Base-by-base conservation (phyloP, 2,888 invertebrate species). In the Oithona nana region DNA sequence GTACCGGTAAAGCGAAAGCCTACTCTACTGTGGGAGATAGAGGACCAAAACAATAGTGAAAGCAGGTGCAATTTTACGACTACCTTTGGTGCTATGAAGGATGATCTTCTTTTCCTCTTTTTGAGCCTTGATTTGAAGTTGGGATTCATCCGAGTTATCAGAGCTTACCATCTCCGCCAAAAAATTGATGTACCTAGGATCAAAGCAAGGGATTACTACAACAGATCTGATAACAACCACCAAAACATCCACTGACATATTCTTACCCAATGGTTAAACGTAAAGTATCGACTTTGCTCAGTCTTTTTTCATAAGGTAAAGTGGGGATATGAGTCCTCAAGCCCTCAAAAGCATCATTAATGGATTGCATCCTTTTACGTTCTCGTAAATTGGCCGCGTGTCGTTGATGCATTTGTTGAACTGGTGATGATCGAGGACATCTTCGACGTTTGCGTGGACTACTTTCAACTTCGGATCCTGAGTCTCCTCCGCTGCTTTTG, bases 341-440 rank as follows among this genome's bases (percentile, higher is more conserved):
- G 24, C 77, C 92, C 73, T 94, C 93, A 74, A 95, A 95, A 0
- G 94, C 94, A 70, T 94, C 92, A 75, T 95, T 95, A 70, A 95
- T 95, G 65, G 87, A 88, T 74, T 92, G 93, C 95, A 95, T 95
- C 26, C 95, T 79, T 52, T 88, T 81, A 11, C 94, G 77, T 74
- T 95, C 94, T 4, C 95, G 78, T 69, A 93, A 78, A 75, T 95
- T 95, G 0, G 94, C 94, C 0, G 94, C 93, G 71, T 94, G 92
- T 0, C 94, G 77, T 72, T 94, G 93, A 69, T 90, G 90, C 13
- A 88, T 83, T 73, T 86, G n/a, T n/a, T n/a, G n/a, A n/a, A n/a
- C n/a, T n/a, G n/a, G n/a, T n/a, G n/a, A n/a, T n/a, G n/a, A n/a
- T n/a, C n/a, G n/a, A n/a, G n/a, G n/a, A n/a, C n/a, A n/a, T n/a